Conservation (phyloP, 2,113 vertebrate genomes). For the Pedionomus torquatus region DNA sequence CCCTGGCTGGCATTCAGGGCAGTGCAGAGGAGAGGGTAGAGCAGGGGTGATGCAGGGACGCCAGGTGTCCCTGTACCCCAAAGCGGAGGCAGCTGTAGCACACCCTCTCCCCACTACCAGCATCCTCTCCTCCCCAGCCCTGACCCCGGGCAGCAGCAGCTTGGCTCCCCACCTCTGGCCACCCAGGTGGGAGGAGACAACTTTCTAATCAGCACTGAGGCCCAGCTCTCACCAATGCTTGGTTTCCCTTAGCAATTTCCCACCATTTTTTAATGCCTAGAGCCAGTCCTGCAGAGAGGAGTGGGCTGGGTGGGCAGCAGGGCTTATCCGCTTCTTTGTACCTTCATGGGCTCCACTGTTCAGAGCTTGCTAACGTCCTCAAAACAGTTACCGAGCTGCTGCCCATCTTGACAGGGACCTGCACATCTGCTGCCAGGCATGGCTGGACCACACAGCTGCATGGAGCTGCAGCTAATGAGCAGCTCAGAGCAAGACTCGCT, state of each 20-base stretch:
- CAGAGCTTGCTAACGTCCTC: rapidly evolving
- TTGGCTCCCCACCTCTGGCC: neutral
- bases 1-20: rapidly evolving
- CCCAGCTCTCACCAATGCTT: rapidly evolving
- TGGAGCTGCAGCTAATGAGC: neutral
- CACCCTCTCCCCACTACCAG: rapidly evolving
- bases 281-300: neutral
- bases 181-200: neutral
- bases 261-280: neutral
- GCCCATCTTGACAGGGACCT: rapidly evolving
- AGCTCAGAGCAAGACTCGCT: neutral
- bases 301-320: neutral
- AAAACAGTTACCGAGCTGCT: rapidly evolving
- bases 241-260: neutral
- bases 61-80: neutral
- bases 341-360: rapidly evolving
- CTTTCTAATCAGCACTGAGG: neutral
- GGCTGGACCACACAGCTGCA: rapidly evolving
- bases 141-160: rapidly evolving
- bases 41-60: too few species aligned
- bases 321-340: rapidly evolving
- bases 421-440: rapidly evolving
- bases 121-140: neutral
- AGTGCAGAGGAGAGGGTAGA: neutral
- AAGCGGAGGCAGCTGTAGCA: neutral